Evolutionary conservation across 2,797 vertebrate genomes (phyloP), one percentile per base, ranked within the genome.

Genomic region (Chromis chromis): DNA sequence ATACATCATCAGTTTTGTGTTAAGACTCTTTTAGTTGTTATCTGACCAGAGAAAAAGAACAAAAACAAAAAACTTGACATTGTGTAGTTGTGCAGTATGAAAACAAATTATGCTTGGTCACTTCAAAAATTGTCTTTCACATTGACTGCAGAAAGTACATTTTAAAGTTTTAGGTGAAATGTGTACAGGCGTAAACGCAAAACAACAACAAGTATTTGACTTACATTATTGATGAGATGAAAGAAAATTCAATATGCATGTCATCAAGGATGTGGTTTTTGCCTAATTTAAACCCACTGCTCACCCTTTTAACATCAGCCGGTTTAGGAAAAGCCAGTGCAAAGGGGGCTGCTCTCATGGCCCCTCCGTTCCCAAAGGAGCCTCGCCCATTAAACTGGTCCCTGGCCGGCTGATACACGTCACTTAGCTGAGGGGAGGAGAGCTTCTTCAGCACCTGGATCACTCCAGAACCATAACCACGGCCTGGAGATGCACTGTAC

Each of bases 331-430:
- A 99, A 39, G 94, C 93, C 17, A 99, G 88, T 0, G 97, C 89
- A 14, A 99, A 96, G 68, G 96, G 96, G 0, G 96, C 97, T 0
- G 96, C 96, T 88, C 98, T 95, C 98, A 99, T 99, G 78, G 98
- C 98, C 0, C 97, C 98, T 0, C 98, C 98, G 0, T 99, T 99
- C 28, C 98, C 98, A 0, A 97, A 99, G 56, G 98, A 99, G 53
- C 98, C 98, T 2, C 96, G 96, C 6, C 98, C 98, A 0, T 96
- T 96, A 69, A 99, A 99, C 92, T 99, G 98, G 80, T 96, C 96
- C 50, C 95, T 94, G 0, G 98, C 98, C 0, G 98, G 98, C 85
- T 97, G 96, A 66, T 96, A 98, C 46, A 99, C 96, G 0, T 98
- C 97, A 0, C 7, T 93, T 76, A 97, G 96, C 44, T 97, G 96